These are phyloP conservation scores for Temnothorax rugatulus DNA, from an alignment of 2,888 invertebrate species.

Conservation along the genomic window DNA sequence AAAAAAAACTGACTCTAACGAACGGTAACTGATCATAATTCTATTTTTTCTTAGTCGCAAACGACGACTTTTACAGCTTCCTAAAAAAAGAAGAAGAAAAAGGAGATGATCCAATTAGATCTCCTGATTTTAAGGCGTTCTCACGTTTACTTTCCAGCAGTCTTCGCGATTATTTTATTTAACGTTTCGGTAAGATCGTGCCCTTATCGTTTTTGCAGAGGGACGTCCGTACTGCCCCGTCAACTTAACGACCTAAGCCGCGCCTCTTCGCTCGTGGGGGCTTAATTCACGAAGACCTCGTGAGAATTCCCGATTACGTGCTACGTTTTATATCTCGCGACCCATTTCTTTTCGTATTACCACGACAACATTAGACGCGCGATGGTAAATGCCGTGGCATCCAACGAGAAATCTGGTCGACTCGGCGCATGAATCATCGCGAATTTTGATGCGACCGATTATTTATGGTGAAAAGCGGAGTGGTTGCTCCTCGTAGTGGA, in stretches of 20 bases:
- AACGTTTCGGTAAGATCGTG: conserved; percentile 21
- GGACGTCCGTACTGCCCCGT: background rate
- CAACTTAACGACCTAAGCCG: conserved; percentile 35
- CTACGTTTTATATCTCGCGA: conserved; percentile 63
- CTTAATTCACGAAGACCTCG: conserved; percentile 66
- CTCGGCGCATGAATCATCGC: conserved; percentile 37
- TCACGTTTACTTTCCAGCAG: conserved; percentile 1
- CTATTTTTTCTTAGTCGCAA: background rate
- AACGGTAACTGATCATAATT: conserved; percentile 29
- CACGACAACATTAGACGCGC: conserved; percentile 44
- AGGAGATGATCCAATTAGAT: background rate
- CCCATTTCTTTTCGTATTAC: conserved; percentile 62
- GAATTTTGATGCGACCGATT: conserved; percentile 50
- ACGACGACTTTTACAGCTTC: background rate
- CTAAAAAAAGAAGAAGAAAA: background rate
- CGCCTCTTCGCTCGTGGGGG: conserved; percentile 32
- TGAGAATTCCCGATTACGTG: conserved; percentile 61
- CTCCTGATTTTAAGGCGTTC: background rate
- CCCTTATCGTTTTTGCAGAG: background rate
- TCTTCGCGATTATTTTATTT: conserved; percentile 34
- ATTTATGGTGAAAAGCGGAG: conserved; percentile 23
- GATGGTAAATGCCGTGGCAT: conserved; percentile 26
- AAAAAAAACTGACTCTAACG: background rate
- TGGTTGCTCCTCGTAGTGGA: background rate
- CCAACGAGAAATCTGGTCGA: conserved; percentile 37